Percentiles rank a stretch among this genome's conserved stretches.
These are phyloP conservation scores for Drosophila repletoides DNA, from an alignment of 1,140 invertebrate genomes.

Conservation along the genomic window DNA sequence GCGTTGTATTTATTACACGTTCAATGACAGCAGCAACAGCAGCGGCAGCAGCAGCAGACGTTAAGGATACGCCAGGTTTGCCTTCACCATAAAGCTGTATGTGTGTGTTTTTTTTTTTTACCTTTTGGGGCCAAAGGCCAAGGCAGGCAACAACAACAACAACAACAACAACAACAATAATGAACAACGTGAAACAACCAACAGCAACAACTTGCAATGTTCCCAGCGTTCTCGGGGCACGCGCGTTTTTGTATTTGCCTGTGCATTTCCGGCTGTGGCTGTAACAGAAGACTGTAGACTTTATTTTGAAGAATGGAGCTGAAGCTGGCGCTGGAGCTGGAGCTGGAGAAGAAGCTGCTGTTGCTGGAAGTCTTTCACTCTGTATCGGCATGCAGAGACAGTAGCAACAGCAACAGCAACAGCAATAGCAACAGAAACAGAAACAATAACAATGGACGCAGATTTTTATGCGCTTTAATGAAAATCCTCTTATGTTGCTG, in stretches of 20 bases:
- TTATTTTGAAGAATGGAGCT: not conserved
- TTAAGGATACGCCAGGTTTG: conserved; percentile 5
- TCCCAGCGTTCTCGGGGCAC: conserved; percentile 49
- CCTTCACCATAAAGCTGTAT: conserved; percentile 23
- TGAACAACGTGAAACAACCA: conserved; percentile 12
- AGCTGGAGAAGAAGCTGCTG: not conserved
- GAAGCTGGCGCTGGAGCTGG: not conserved
- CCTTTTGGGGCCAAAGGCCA: conserved; percentile 33
- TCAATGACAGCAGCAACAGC: conserved; percentile 58
- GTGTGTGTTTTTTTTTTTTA: not conserved
- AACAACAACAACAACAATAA: not conserved
- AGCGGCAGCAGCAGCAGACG: conserved; percentile 8
- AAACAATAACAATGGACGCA: not conserved
- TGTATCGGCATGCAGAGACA: conserved; percentile 35
- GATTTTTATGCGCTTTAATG: conserved; percentile 75
- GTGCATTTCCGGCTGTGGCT: conserved; percentile 61
- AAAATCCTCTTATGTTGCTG: conserved; percentile 72
- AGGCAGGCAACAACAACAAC: not conserved
- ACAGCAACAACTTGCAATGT: conserved; percentile 16
- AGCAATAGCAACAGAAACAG: conserved; percentile 43
- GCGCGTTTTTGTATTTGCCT: conserved; percentile 43
- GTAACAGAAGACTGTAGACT: conserved; percentile 11
- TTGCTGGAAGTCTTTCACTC: not conserved
- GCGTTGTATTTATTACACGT: conserved; percentile 74
- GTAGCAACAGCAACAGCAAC: conserved; percentile 43